Base-by-base conservation (phyloP, 2,113 vertebrate species). In the Ifrita kowaldi region DNA sequence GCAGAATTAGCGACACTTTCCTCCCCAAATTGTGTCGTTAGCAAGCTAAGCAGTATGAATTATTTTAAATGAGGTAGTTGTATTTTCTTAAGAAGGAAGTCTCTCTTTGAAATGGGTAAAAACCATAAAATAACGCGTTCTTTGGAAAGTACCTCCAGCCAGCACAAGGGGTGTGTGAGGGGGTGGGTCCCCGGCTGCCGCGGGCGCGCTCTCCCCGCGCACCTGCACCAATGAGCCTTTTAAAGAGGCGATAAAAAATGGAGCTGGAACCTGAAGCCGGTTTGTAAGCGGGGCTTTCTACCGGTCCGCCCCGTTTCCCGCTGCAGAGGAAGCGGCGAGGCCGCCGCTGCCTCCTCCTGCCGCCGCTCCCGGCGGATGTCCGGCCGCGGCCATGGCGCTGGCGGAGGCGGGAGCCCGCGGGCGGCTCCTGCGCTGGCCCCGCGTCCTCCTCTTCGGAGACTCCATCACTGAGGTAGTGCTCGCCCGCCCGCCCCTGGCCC, bases 401-500 rank as follows among this genome's bases (percentile, higher is more conserved):
- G 21, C 8, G 1, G 90, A 84, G 53, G 35, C 35, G 1, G 33
- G 33, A 0, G 37, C 6, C 0, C 3, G 93, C 9, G 84, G 92
- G 5, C 57, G 42, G 52, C 10, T 65, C 0, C 21, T 98, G 52
- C 16, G 18, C 6, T 99, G 98, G 98, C 99, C 99, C 1, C 98
- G 98, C 62, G 92, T 99, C 39, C 11, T 99, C 44, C 98, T 99
- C 39, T 99, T 99, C 79, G 99, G 99, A 10, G 99, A 99, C 95
- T 99, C 99, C 33, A 99, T 99, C 92, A 99, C 99, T 7, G 98
- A 99, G 99, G 99, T 99, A 97, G 42, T 17, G 56, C 8, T 16
- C 41, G 35, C 7, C 26, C 13, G 33, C 13, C 27, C 24, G 27
- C 11, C 27, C 33, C 39, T 13, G 41, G 22, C 10, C 15, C 37